Evolutionary conservation across 53 echinoderm and acorn worm genomes (phyloP).

Genomic region (Patiria pectinifera): DNA sequence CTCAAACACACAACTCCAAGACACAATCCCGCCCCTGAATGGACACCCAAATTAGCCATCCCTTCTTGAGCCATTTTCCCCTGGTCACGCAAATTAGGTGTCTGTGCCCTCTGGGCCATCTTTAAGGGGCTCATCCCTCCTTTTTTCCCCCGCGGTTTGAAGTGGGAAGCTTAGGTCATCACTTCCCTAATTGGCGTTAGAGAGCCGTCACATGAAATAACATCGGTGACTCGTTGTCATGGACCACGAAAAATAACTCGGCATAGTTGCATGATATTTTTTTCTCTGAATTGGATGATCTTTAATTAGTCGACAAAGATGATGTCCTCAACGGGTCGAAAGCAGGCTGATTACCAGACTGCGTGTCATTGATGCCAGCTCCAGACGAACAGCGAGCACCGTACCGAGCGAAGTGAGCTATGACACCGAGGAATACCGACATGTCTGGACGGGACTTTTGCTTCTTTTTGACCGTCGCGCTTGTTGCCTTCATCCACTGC

Average conservation of each 20-base stretch:
- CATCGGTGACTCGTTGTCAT: constrained; percentile 37
- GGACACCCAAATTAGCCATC: background rate
- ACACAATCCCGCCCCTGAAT: constrained; percentile 15
- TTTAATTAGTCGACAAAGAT: constrained; percentile 27
- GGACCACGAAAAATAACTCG: background rate
- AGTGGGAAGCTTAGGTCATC: background rate
- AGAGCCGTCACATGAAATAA: background rate
- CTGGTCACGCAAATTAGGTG: constrained; percentile 42
- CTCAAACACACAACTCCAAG: background rate
- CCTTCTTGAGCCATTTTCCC: background rate
- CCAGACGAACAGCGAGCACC: background rate
- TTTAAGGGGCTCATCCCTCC: background rate
- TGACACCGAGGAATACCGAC: background rate
- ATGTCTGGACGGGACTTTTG: background rate
- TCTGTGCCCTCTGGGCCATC: constrained; percentile 8
- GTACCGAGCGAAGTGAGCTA: background rate
- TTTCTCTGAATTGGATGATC: background rate
- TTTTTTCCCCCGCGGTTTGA: background rate
- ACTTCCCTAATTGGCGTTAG: constrained; percentile 18
- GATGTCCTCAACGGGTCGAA: background rate
- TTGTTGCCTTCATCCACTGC: background rate
- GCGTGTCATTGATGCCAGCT: background rate
- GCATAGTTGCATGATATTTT: background rate
- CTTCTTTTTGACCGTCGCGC: background rate
- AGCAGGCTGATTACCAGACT: background rate